Evolutionary conservation across 2,888 invertebrate genomes (phyloP), one percentile per base, ranked within the genome.

Genomic region (Drosophila vallismaia): DNA sequence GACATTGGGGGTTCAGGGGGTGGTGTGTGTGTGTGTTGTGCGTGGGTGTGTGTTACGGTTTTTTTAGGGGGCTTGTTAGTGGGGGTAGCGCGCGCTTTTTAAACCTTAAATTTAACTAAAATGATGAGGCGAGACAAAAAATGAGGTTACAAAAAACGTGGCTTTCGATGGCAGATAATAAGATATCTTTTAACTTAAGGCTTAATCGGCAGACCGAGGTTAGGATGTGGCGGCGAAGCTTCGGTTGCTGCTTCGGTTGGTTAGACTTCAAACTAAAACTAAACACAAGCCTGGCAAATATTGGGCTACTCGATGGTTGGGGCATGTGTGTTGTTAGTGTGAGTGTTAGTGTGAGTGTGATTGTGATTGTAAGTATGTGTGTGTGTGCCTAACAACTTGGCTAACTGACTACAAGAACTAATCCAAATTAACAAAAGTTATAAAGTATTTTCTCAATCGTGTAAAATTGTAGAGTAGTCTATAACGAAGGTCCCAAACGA

Each of bases 81-180:
- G 71, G 69, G 55, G 8, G 6, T 71, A 75, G 84, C 75, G 85
- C 81, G 84, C 71, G 66, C 51, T 73, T 81, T 78, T 68, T 68
- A 74, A 84, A 83, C 73, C 83, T 83, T 86, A 83, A 82, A 14
- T 8, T 68, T 74, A 84, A 84, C 60, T 71, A 70, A 82, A 82
- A 71, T 68, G 55, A 64, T 53, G 71, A 78, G 76, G 76, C 67
- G 69, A 78, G 69, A 78, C 62, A 53, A 54, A 74, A 81, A 66
- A 46, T 51, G 52, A 60, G 58, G 36, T 26, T 77, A 70, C 50
- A 56, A 63, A 77, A 82, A 77, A 82, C 48, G 60, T 77, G 71
- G 53, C 74, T 66, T 63, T 62, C 42, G 63, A 62, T 60, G 62
- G 62, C 49, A 29, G 60, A 63, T 63, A 52, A 63, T 50, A 50